Evolutionary conservation across 2,888 invertebrate species (phyloP).

Genomic region (Phengaris arion): DNA sequence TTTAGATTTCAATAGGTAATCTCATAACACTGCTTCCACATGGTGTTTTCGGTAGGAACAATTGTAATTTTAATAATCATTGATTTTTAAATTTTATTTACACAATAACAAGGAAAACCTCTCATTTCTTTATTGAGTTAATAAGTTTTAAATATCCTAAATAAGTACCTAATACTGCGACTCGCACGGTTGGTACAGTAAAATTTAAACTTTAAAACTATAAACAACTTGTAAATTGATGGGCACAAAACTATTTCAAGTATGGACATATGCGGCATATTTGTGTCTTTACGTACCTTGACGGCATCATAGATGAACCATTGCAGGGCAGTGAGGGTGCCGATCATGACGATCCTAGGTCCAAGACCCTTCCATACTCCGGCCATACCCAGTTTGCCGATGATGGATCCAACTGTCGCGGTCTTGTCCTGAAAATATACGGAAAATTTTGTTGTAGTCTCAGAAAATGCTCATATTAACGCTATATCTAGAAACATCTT

Average conservation of each 20-base stretch:
- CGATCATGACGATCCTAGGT: slow-evolving; percentile 97
- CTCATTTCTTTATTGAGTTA: too few relatives aligned
- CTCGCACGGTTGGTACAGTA: too few relatives aligned
- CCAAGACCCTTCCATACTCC: slow-evolving; percentile 93
- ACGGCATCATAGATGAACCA: slow-evolving; percentile 99
- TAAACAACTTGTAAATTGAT: too few relatives aligned
- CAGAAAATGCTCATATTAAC: too few relatives aligned
- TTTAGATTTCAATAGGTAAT: background rate
- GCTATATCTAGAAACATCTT: too few relatives aligned
- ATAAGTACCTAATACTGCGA: too few relatives aligned
- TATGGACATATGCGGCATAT: too few relatives aligned
- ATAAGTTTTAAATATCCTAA: too few relatives aligned
- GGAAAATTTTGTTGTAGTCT: background rate
- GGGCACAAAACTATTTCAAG: too few relatives aligned
- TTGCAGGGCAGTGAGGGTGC: slow-evolving; percentile 95
- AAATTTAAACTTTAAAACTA: too few relatives aligned
- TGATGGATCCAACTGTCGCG: slow-evolving; percentile 68
- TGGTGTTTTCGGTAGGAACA: slow-evolving; percentile 63
- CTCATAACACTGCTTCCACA: slow-evolving; percentile 60
- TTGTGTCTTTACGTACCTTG: slow-evolving; percentile 78
- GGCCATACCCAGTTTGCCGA: slow-evolving; percentile 71
- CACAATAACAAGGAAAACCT: background rate
- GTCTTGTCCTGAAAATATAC: slow-evolving; percentile 63
- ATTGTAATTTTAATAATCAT: slow-evolving; percentile 64
- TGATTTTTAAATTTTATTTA: slow-evolving; percentile 31